phyloP scores from a whole-genome alignment of 1,140 invertebrate genomes.

The Drosophila suzukii region DNA sequence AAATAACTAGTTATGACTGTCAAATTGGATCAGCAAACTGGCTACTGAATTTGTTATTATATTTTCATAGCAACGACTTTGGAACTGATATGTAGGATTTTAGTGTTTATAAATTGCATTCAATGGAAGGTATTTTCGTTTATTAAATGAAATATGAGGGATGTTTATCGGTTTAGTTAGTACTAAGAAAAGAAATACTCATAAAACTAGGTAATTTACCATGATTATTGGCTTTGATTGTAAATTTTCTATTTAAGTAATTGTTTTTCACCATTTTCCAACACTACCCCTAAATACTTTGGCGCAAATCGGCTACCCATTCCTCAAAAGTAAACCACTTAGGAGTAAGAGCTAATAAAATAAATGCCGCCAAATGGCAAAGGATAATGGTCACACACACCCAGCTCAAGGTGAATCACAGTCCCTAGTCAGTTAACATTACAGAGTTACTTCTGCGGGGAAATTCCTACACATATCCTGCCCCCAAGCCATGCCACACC shows the following conservation, averaged over 20 bases:
- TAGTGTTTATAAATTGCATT: not conserved
- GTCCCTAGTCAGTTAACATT: slow-evolving; percentile 33
- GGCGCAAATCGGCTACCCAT: not conserved
- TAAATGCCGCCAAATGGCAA: slow-evolving; percentile 23
- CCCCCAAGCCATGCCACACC: slow-evolving; percentile 1
- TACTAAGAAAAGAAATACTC: no score
- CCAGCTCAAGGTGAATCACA: slow-evolving; percentile 31
- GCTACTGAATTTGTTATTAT: slow-evolving; percentile 25
- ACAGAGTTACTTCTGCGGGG: slow-evolving; percentile 15
- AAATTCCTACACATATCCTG: slow-evolving; percentile 16
- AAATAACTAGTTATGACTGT: slow-evolving; percentile 18
- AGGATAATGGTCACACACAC: slow-evolving; percentile 27
- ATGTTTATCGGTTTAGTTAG: no score
- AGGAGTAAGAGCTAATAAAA: slow-evolving; percentile 5
- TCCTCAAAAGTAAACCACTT: slow-evolving; percentile 11
- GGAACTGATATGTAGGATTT: slow-evolving; percentile 3
- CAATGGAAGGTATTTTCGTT: not conserved
- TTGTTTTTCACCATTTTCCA: not conserved
- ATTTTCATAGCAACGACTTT: slow-evolving; percentile 12
- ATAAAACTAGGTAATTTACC: no score
- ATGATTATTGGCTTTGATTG: no score
- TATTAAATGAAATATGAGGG: not conserved
- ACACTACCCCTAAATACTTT: not conserved
- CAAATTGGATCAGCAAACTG: slow-evolving; percentile 32
- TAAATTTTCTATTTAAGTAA: not conserved